Percentiles rank a stretch among this genome's conserved stretches.
Evolutionary conservation across 2,888 invertebrate species (phyloP).

Genomic region (Slavum lentiscoides): DNA sequence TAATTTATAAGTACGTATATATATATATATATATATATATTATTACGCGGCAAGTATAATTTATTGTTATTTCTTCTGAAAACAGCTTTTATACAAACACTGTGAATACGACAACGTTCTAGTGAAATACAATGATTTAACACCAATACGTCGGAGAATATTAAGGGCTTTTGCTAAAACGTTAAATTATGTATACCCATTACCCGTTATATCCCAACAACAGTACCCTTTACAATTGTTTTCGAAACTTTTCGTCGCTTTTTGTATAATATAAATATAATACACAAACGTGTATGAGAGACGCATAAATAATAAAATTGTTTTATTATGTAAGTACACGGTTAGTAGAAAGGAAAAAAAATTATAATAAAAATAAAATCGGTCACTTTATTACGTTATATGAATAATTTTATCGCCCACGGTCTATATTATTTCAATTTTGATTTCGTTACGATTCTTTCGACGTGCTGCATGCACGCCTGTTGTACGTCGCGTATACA

Average conservation of each 20-base stretch:
- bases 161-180: conserved; percentile 24
- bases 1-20: background rate
- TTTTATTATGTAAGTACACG: background rate
- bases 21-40: background rate
- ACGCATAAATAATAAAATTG: background rate
- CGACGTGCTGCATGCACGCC: no score
- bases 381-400: no score
- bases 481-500: no score
- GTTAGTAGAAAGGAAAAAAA: no score
- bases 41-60: background rate
- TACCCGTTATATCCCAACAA: conserved; percentile 21
- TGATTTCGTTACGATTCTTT: no score
- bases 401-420: no score
- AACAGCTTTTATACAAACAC: background rate
- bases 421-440: no score
- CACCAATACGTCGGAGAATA: conserved; percentile 39
- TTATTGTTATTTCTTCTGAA: conserved; percentile 16
- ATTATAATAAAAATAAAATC: no score
- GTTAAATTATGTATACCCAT: conserved; percentile 35
- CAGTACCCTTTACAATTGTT: conserved; percentile 23
- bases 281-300: background rate
- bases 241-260: conserved; percentile 4
- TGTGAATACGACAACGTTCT: background rate
- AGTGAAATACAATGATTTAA: conserved; percentile 22
- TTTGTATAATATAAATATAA: background rate